These are phyloP conservation scores for Litoditis marina DNA, from an alignment of 2,888 invertebrate species.

Conservation along the genomic window DNA sequence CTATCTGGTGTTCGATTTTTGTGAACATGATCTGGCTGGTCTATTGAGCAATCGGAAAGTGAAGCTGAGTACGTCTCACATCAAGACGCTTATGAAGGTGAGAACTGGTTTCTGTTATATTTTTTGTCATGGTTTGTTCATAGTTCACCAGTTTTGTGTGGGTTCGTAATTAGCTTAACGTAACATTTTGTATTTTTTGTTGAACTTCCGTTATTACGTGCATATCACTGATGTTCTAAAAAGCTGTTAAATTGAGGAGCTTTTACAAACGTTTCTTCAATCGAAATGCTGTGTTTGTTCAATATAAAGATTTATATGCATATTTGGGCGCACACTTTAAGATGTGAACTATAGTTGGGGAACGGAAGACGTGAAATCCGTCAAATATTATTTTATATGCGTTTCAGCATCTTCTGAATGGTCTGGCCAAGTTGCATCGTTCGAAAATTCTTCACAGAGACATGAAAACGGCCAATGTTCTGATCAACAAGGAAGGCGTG, in stretches of 20 bases:
- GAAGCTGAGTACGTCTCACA: slow-evolving; percentile 91
- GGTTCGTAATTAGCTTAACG: too few species aligned
- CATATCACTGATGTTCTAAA: too few species aligned
- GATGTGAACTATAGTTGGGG: too few species aligned
- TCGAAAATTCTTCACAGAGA: slow-evolving; percentile 85
- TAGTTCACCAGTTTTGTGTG: too few species aligned
- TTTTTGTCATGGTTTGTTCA: too few species aligned
- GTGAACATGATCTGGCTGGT: slow-evolving; percentile 96
- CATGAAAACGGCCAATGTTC: slow-evolving; percentile 97
- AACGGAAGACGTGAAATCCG: too few species aligned
- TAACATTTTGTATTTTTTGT: too few species aligned
- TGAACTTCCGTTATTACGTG: too few species aligned
- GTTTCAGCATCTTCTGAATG: slow-evolving; percentile 45
- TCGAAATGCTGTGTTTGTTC: too few species aligned
- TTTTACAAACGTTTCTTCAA: too few species aligned
- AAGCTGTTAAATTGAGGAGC: too few species aligned
- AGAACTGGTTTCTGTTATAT: neutral
- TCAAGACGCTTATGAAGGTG: slow-evolving; percentile 83
- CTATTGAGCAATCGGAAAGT: slow-evolving; percentile 89
- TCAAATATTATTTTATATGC: neutral
- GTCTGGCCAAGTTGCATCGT: slow-evolving; percentile 88
- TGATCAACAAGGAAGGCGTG: slow-evolving; percentile 89
- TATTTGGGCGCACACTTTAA: too few species aligned
- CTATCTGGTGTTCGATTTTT: slow-evolving; percentile 95
- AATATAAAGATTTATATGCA: neutral